Evolutionary conservation across 1,140 invertebrate genomes (phyloP).

Genomic region (Temnothorax curvispinosus): DNA sequence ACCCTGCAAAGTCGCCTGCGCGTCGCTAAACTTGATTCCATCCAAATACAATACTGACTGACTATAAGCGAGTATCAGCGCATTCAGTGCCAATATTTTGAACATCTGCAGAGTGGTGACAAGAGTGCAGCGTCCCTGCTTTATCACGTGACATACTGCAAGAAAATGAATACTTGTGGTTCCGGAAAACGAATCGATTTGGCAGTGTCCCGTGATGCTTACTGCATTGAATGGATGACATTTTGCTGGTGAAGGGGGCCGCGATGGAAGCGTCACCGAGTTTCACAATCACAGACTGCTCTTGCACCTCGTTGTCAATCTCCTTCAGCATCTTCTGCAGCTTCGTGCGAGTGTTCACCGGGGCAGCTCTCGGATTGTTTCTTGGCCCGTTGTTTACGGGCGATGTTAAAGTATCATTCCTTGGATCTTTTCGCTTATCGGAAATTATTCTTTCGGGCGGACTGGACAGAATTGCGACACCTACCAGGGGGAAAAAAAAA

Average conservation of each 20-base stretch:
- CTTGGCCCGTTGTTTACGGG: conserved; percentile 71
- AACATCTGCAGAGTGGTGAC: conserved; percentile 99
- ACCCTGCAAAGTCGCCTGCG: conserved; percentile 98
- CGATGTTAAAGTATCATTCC: conserved; percentile 50
- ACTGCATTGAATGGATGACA: conserved; percentile 98
- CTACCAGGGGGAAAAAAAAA: conserved; percentile 79
- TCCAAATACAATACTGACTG: conserved; percentile 99
- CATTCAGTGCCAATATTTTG: conserved; percentile 99
- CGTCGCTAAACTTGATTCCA: conserved; percentile 99
- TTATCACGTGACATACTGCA: conserved; percentile 99
- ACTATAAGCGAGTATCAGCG: conserved; percentile 98
- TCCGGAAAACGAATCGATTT: conserved; percentile 13
- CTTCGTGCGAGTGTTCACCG: conserved; percentile 84
- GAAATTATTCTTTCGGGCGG: conserved; percentile 89
- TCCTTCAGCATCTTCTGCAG: conserved; percentile 94
- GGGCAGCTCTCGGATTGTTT: conserved; percentile 76
- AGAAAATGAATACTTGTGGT: conserved; percentile 59
- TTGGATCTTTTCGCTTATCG: conserved; percentile 79
- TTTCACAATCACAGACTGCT: conserved; percentile 95
- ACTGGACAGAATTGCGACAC: conserved; percentile 95
- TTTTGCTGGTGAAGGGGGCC: conserved; percentile 99
- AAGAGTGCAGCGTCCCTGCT: conserved; percentile 99
- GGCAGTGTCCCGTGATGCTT: conserved; percentile 80
- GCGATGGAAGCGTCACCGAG: conserved; percentile 99
- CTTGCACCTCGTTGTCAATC: conserved; percentile 96